Percentiles rank a stretch among this genome's conserved stretches.
Evolutionary conservation across 1,140 invertebrate species (phyloP).

Genomic region (Anastrepha obliqua): DNA sequence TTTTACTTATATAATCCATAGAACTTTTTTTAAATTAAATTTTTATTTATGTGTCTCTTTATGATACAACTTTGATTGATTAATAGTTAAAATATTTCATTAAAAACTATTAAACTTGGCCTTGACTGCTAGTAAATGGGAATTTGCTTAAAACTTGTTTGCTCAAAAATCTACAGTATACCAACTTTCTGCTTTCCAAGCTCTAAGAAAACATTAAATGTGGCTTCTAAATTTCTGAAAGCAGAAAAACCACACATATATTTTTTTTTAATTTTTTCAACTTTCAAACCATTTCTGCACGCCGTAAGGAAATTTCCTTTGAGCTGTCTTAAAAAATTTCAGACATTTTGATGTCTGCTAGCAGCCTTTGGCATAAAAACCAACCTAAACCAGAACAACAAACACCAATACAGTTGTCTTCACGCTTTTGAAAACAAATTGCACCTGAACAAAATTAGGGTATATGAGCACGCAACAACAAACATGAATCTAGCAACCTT

Average conservation of each 20-base stretch:
- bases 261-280: background rate
- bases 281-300: background rate
- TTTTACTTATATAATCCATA: too few relatives aligned
- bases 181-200: too few relatives aligned
- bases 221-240: too few relatives aligned
- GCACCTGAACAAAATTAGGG: conserved; percentile 59
- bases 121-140: too few relatives aligned
- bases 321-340: background rate
- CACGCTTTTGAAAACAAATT: conserved; percentile 58
- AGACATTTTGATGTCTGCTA: background rate
- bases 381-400: background rate
- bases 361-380: background rate
- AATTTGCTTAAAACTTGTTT: too few relatives aligned
- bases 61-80: too few relatives aligned
- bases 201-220: too few relatives aligned
- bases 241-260: background rate
- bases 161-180: too few relatives aligned
- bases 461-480: conserved; percentile 19
- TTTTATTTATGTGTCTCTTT: too few relatives aligned
- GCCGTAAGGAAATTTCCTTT: background rate
- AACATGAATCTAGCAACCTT: background rate
- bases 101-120: too few relatives aligned
- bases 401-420: background rate
- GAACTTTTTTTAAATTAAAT: too few relatives aligned
- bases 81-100: too few relatives aligned